Conservation (phyloP, 2,888 invertebrate species). For the Syrista parreyssii region DNA sequence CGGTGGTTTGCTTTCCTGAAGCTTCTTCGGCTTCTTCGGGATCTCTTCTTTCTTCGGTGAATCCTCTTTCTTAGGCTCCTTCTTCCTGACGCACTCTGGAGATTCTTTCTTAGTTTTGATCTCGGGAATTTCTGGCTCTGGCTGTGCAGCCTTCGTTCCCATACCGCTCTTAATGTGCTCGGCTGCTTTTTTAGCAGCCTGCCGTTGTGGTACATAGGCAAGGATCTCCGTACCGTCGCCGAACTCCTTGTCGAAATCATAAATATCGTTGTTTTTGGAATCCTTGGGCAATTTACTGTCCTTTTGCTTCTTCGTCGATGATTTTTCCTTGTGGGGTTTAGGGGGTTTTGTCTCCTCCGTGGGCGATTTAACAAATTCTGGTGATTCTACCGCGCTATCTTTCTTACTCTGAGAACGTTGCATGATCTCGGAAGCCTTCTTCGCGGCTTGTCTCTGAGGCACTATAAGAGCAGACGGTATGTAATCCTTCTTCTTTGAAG, state of each 20-base stretch:
- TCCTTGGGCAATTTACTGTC: constrained; percentile 55
- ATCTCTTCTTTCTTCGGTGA: constrained; percentile 53
- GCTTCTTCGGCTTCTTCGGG: constrained; percentile 57
- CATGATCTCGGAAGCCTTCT: constrained; percentile 91
- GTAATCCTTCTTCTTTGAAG: constrained; percentile 67
- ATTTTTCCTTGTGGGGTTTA: constrained; percentile 25
- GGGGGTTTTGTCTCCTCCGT: constrained; percentile 30
- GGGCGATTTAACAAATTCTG: constrained; percentile 58
- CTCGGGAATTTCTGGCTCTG: constrained; percentile 63
- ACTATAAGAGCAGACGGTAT: constrained; percentile 85
- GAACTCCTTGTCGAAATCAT: constrained; percentile 73
- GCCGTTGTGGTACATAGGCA: constrained; percentile 88
- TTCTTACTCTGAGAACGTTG: constrained; percentile 72
- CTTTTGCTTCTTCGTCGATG: constrained; percentile 54
- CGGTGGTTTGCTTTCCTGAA: constrained; percentile 57
- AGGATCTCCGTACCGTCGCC: constrained; percentile 74
- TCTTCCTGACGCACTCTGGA: constrained; percentile 37
- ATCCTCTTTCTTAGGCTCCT: constrained; percentile 40
- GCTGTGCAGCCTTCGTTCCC: constrained; percentile 68
- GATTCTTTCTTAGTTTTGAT: constrained; percentile 54
- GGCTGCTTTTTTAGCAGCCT: constrained; percentile 92
- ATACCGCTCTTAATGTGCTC: constrained; percentile 88
- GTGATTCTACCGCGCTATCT: constrained; percentile 59
- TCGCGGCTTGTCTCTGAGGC: constrained; percentile 90
- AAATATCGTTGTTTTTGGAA: constrained; percentile 66